Conservation (phyloP, 2,888 invertebrate genomes). For the Meloe dianella region DNA sequence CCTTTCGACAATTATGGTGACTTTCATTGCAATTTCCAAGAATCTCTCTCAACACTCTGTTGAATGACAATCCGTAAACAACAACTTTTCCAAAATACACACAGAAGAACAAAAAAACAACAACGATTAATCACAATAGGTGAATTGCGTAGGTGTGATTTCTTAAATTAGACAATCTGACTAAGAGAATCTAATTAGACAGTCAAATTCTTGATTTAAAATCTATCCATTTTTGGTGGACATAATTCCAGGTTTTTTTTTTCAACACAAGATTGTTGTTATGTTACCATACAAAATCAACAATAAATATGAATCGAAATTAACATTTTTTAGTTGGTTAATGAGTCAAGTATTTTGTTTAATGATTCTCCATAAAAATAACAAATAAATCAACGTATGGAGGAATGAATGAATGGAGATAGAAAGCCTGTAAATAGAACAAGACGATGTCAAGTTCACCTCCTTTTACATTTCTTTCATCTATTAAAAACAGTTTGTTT, state of each 20-base stretch:
- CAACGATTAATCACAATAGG: background rate
- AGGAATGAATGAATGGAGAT: background rate
- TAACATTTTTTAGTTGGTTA: background rate
- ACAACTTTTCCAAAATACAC: background rate
- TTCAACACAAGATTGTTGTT: background rate
- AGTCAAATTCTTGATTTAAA: background rate
- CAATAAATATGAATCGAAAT: background rate
- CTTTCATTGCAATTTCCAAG: background rate
- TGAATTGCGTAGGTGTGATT: background rate
- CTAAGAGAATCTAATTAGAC: background rate
- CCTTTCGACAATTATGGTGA: slow-evolving; percentile 2
- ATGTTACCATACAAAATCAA: background rate
- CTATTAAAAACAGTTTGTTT: background rate
- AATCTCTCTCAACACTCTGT: background rate
- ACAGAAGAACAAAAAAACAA: background rate
- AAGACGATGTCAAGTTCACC: background rate
- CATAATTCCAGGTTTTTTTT: too few species aligned
- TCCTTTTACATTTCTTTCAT: background rate
- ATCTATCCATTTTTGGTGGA: background rate
- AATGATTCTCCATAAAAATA: background rate
- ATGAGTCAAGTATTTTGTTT: background rate
- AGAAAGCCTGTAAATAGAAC: slow-evolving; percentile 4
- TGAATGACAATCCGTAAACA: background rate
- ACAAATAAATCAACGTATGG: background rate
- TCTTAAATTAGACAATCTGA: background rate